phyloP scores from a whole-genome alignment of 2,113 vertebrate genomes.

The Ahaetulla prasina region DNA sequence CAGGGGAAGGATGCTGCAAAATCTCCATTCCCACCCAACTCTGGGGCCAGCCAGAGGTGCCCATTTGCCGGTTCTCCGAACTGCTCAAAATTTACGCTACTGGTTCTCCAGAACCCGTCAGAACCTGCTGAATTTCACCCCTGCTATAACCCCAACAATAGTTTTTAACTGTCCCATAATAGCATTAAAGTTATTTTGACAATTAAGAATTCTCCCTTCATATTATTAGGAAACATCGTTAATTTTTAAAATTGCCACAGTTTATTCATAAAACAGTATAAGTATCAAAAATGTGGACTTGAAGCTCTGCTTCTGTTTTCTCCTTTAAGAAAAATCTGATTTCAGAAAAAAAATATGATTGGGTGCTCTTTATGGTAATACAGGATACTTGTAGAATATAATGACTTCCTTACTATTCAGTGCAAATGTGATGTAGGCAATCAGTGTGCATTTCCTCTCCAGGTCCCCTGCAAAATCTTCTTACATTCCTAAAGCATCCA shows the following conservation, averaged over 20 bases:
- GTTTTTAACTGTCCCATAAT: background rate
- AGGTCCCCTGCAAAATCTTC: background rate
- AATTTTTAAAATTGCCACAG: background rate
- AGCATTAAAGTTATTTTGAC: background rate
- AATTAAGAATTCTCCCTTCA: background rate
- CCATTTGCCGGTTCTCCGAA: no score
- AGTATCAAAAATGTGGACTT: background rate
- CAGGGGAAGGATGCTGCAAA: no score
- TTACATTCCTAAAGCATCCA: constrained; percentile 22
- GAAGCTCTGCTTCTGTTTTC: background rate
- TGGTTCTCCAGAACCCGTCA: no score
- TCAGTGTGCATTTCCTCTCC: background rate
- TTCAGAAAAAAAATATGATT: constrained; percentile 17
- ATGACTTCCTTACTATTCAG: background rate
- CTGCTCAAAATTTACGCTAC: no score
- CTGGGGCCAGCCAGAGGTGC: no score
- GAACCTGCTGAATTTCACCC: no score
- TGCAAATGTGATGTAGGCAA: constrained; percentile 28
- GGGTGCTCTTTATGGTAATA: constrained; percentile 2
- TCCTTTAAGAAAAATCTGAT: background rate
- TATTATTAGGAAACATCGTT: background rate
- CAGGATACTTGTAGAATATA: background rate
- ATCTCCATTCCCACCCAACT: no score
- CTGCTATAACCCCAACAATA: background rate
- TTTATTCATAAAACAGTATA: background rate